phyloP scores from a whole-genome alignment of 2,113 vertebrate genomes.

The Mormoops blainvillei region DNA sequence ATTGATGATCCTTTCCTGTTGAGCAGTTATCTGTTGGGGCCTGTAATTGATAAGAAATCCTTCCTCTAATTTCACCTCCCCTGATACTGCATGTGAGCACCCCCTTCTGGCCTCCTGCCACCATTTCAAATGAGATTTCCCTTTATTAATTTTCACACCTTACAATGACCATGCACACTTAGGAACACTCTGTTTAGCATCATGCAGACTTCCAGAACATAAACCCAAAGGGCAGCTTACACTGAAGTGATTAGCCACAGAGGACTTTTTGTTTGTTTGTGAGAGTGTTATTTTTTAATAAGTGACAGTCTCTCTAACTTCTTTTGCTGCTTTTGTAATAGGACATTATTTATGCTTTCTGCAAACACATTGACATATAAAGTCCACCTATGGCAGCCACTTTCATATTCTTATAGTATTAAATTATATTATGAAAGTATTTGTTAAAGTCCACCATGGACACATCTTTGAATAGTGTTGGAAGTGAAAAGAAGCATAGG shows the following conservation, averaged over 20 bases:
- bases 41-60: no score
- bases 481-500: neutral
- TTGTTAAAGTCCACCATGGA: neutral
- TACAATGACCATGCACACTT: neutral
- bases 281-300: neutral
- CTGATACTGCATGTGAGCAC: neutral
- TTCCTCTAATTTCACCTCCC: neutral
- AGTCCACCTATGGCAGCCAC: neutral
- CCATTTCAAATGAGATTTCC: neutral
- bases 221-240: neutral
- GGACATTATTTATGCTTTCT: constrained; percentile 26
- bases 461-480: neutral
- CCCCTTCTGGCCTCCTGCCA: neutral
- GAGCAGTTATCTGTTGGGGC: neutral
- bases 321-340: constrained; percentile 3
- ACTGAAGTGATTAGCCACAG: neutral
- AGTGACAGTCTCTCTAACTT: neutral
- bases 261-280: neutral
- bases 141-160: neutral
- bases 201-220: neutral
- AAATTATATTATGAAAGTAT: neutral
- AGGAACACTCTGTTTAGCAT: constrained; percentile 6
- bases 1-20: neutral
- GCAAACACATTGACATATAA: neutral
- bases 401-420: neutral